Base-by-base conservation (phyloP, 1,140 invertebrate species). In the Aradophagus sp. region DNA sequence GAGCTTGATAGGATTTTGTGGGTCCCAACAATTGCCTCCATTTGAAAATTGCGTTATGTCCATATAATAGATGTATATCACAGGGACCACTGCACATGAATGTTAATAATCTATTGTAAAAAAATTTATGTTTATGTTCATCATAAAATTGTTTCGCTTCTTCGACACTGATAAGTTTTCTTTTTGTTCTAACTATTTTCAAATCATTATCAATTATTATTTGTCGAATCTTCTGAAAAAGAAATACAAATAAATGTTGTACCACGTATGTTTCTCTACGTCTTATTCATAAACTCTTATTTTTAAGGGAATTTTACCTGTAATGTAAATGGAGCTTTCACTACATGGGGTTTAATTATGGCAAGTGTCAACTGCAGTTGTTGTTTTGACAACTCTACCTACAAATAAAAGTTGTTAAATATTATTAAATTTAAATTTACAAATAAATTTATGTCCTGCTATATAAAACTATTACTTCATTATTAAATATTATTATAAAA, bases 41-140 rank as follows among this genome's bases (percentile, higher is more conserved):
- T 35, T 90, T 86, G 13, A 80, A 55, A 45, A 97, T 93, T 2
- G 92, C 93, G 87, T 95, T 88, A 32, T 90, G 85, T 66, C 89
- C 87, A 12, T 91, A 90, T 52, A 98, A 84, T 62, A 97, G 90
- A 65, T 94, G 90, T 2, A 92, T 88, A 76, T 92, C 90, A 31
- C 93, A 90, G 23, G 91, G 91, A 1, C 95, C 95, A 88, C 95
- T 97, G 73, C 67, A 88, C 92, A 97, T 97, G 75, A 95, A 96
- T 16, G 91, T 93, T 0, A 94, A 86, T 7, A 97, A 84, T 45
- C 95, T 88, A 76, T 96, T 92, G 74, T 91, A 96, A 85, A 97
- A 97, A 85, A 97, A 97, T 82, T 93, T 94, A 1, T 89, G 87
- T 76, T 89, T 88, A 80, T 97, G 96, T 78, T 96, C 94, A 16